Conservation (phyloP, 2,113 vertebrate genomes). For the Thermophis baileyi region DNA sequence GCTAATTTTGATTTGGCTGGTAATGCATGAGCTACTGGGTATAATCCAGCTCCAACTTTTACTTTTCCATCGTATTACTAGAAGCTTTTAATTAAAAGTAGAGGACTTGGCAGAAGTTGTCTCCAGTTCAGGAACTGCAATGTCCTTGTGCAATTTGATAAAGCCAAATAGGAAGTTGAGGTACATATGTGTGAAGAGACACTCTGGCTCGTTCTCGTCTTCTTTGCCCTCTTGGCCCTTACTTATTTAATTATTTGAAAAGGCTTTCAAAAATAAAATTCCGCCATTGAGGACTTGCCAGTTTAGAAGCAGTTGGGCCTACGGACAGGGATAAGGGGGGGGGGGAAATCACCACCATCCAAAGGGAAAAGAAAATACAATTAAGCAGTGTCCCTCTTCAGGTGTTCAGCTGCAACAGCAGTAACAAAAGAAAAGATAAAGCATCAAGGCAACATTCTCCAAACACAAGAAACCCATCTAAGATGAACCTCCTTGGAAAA, state of each 20-base stretch:
- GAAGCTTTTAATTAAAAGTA: conserved; percentile 45
- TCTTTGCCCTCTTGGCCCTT: background rate
- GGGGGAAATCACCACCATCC: background rate
- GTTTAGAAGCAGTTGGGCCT: background rate
- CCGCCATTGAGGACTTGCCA: background rate
- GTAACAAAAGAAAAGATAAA: background rate
- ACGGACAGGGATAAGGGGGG: background rate
- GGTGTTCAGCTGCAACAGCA: background rate
- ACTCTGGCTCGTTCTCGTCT: background rate
- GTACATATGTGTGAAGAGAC: background rate
- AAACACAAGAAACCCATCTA: background rate
- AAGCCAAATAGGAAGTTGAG: conserved; percentile 27
- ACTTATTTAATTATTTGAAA: background rate
- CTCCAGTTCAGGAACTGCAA: background rate
- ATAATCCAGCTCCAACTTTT: conserved; percentile 23
- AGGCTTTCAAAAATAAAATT: background rate
- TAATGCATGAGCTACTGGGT: conserved; percentile 18
- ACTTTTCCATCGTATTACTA: conserved; percentile 14
- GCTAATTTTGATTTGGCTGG: conserved; percentile 33
- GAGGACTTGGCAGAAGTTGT: conserved; percentile 9
- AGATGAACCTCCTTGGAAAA: no score
- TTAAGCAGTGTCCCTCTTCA: background rate
- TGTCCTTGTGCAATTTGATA: conserved; percentile 2
- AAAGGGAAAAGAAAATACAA: background rate
- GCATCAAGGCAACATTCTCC: background rate